These are phyloP conservation scores for Drosophila teissieri DNA, from an alignment of 1,140 invertebrate genomes.

Conservation along the genomic window DNA sequence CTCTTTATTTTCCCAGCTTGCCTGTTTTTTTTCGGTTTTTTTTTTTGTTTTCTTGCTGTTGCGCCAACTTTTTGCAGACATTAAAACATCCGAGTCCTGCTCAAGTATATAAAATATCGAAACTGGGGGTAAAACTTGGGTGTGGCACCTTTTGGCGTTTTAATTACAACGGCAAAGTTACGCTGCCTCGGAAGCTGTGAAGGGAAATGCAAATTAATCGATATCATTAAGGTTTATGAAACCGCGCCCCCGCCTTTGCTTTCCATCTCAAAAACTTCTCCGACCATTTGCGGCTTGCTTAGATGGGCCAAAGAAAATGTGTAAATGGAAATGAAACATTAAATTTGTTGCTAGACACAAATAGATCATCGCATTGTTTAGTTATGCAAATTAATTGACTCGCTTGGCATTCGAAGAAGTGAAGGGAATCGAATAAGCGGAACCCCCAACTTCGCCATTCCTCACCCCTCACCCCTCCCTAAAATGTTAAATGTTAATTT, in stretches of 20 bases:
- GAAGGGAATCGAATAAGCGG: slow-evolving; percentile 66
- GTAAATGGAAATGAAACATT: slow-evolving; percentile 30
- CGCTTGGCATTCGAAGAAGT: slow-evolving; percentile 45
- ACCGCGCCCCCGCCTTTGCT: slow-evolving; percentile 17
- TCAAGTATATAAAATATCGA: slow-evolving; percentile 48
- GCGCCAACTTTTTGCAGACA: slow-evolving; percentile 73
- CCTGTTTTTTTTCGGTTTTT: slow-evolving; percentile 12
- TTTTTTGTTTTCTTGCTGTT: slow-evolving; percentile 16
- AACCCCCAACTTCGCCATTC: slow-evolving; percentile 21
- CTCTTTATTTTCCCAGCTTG: slow-evolving; percentile 51
- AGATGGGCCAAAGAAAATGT: slow-evolving; percentile 40
- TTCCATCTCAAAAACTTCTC: background rate
- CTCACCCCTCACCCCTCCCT: slow-evolving; percentile 14
- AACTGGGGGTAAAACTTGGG: slow-evolving; percentile 35
- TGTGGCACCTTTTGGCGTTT: slow-evolving; percentile 81
- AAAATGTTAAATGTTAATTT: slow-evolving; percentile 68
- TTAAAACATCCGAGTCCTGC: slow-evolving; percentile 56
- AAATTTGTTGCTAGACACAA: slow-evolving; percentile 33
- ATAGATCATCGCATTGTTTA: slow-evolving; percentile 63
- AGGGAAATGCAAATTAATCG: slow-evolving; percentile 78
- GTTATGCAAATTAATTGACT: slow-evolving; percentile 78
- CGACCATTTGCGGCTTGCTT: slow-evolving; percentile 44
- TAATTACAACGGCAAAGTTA: slow-evolving; percentile 77
- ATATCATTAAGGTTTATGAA: slow-evolving; percentile 75
- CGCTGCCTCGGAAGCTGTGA: slow-evolving; percentile 30